Conservation (phyloP, 2,888 invertebrate species). For the Theodoxus fluviatilis region DNA sequence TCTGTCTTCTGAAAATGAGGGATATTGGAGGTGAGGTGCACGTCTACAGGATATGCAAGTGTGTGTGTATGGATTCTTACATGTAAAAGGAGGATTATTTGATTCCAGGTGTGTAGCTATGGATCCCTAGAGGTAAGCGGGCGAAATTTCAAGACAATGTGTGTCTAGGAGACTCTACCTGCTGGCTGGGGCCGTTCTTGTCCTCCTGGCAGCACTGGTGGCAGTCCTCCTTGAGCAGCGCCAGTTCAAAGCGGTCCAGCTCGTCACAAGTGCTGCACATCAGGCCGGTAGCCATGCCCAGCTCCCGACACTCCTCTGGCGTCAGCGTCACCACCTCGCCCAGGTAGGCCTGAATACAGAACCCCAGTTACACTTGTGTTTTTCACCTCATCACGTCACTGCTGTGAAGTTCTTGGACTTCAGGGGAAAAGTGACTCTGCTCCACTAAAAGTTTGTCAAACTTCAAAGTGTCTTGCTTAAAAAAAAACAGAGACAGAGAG, state of each 20-base stretch:
- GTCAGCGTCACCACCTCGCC: no score
- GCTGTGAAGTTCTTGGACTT: no score
- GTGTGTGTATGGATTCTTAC: not conserved
- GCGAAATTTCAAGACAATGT: slow-evolving; percentile 65
- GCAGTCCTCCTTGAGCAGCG: slow-evolving; percentile 68
- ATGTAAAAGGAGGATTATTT: not conserved
- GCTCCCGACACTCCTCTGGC: slow-evolving; percentile 80
- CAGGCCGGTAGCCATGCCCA: slow-evolving; percentile 86
- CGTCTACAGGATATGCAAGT: not conserved
- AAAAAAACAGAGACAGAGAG: no score
- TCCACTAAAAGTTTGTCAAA: no score
- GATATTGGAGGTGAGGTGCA: no score
- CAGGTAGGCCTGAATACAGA: no score
- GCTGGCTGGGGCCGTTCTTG: no score
- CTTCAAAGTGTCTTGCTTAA: no score
- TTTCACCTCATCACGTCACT: no score
- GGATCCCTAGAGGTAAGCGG: not conserved
- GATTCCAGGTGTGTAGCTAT: not conserved
- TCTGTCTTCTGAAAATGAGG: no score
- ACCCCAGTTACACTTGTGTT: no score
- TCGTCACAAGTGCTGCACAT: slow-evolving; percentile 89
- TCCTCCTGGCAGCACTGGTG: slow-evolving; percentile 66
- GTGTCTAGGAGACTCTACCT: slow-evolving; percentile 62
- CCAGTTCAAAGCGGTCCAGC: slow-evolving; percentile 78
- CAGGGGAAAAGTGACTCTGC: no score